phyloP scores from a whole-genome alignment of 2,113 vertebrate genomes.

The Pimephales promelas region DNA sequence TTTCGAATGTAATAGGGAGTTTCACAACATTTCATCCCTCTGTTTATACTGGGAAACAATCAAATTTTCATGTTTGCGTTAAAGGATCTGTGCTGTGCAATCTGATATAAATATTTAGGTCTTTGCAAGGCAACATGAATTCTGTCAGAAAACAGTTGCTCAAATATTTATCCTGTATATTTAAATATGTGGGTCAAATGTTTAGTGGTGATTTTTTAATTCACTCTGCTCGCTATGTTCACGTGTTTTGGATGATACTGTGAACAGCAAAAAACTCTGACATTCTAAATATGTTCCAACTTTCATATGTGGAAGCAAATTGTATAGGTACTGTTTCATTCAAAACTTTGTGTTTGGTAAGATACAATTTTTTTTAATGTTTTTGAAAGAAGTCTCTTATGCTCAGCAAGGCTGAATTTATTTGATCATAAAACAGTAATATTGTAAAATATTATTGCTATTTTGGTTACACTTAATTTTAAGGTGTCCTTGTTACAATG shows the following conservation, averaged over 20 bases:
- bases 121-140: slow-evolving; percentile 37
- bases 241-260: not conserved
- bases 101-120: slow-evolving; percentile 34
- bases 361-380: not conserved
- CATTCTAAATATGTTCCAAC: no score
- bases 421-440: not conserved
- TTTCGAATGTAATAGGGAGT: slow-evolving; percentile 49
- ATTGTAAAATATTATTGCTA: not conserved
- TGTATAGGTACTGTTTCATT: not conserved
- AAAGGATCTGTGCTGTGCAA: not conserved
- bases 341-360: not conserved
- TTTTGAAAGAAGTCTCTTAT: not conserved
- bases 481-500: no score
- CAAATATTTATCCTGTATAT: slow-evolving; percentile 3
- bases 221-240: not conserved
- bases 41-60: slow-evolving; percentile 44
- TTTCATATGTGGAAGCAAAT: not conserved
- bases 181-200: not conserved
- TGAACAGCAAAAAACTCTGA: not conserved
- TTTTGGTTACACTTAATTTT: no score
- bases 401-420: not conserved
- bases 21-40: slow-evolving; percentile 55
- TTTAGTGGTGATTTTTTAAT: not conserved
- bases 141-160: not conserved
- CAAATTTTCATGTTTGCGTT: slow-evolving; percentile 14